phyloP scores from a whole-genome alignment of 1,140 invertebrate genomes.

The Sminthurinus signatus region DNA sequence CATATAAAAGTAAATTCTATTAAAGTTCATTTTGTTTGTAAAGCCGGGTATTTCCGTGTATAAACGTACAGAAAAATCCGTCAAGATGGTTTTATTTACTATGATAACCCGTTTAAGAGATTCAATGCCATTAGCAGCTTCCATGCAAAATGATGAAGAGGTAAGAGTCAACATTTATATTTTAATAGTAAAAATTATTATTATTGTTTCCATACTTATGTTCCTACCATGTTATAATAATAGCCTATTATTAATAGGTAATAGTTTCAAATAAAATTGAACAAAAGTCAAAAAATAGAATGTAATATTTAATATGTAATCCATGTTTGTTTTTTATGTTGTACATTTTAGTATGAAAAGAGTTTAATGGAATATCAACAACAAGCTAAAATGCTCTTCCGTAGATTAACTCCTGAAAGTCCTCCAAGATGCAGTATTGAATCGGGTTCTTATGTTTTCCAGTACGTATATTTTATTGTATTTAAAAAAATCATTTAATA shows the following conservation, averaged over 20 bases:
- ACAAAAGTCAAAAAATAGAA: background rate
- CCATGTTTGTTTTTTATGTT: conserved; percentile 17
- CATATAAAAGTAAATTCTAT: too few relatives aligned
- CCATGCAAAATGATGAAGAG: conserved; percentile 97
- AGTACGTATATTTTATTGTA: conserved; percentile 66
- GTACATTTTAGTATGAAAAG: conserved; percentile 69
- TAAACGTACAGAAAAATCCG: too few relatives aligned
- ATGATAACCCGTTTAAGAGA: conserved; percentile 94
- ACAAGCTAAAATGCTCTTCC: conserved; percentile 98
- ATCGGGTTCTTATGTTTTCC: conserved; percentile 93
- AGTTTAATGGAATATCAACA: conserved; percentile 96
- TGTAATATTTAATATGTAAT: background rate
- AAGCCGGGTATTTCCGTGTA: too few relatives aligned
- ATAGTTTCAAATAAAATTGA: background rate
- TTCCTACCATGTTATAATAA: background rate
- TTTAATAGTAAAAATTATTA: conserved; percentile 6
- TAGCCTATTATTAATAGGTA: background rate
- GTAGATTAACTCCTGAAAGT: conserved; percentile 80
- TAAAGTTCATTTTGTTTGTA: too few relatives aligned
- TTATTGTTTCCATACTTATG: background rate
- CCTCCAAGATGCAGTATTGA: conserved; percentile 90
- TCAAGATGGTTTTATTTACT: conserved; percentile 87
- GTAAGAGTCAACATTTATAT: conserved; percentile 52
- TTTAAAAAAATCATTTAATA: background rate
- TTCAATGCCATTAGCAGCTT: conserved; percentile 90